Percentiles rank a stretch among this genome's conserved stretches.
Conservation (phyloP, 2,113 vertebrate species). For the Cricetomys ansorgei region DNA sequence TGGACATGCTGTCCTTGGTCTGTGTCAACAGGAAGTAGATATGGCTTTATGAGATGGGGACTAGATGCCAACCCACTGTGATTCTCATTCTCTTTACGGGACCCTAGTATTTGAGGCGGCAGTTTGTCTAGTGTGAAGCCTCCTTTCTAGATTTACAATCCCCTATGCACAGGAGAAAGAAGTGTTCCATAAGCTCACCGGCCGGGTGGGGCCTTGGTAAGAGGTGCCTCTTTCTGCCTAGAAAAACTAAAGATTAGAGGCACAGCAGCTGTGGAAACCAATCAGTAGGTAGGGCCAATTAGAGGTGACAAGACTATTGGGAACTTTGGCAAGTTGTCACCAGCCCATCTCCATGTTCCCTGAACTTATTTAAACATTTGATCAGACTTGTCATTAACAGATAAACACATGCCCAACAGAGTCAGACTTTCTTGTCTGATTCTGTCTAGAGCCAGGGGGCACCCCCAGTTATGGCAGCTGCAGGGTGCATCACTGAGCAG, state of each 20-base stretch:
- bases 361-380: background rate
- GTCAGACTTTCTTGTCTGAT: background rate
- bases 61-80: too few species aligned
- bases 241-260: background rate
- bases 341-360: background rate
- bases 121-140: background rate
- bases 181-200: background rate
- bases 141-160: background rate
- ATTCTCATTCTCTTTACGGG: background rate
- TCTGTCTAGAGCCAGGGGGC: background rate
- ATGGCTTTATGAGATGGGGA: background rate
- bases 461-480: background rate
- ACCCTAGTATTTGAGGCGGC: background rate
- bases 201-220: background rate
- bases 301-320: too few species aligned
- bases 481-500: background rate
- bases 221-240: background rate
- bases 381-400: background rate
- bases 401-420: background rate
- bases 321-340: background rate
- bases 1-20: background rate
- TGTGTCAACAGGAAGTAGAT: background rate
- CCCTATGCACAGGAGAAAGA: background rate
- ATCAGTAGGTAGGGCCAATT: background rate
- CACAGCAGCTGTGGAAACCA: background rate